phyloP scores from a whole-genome alignment of 2,888 invertebrate genomes.

The Monoplex corrugatus region DNA sequence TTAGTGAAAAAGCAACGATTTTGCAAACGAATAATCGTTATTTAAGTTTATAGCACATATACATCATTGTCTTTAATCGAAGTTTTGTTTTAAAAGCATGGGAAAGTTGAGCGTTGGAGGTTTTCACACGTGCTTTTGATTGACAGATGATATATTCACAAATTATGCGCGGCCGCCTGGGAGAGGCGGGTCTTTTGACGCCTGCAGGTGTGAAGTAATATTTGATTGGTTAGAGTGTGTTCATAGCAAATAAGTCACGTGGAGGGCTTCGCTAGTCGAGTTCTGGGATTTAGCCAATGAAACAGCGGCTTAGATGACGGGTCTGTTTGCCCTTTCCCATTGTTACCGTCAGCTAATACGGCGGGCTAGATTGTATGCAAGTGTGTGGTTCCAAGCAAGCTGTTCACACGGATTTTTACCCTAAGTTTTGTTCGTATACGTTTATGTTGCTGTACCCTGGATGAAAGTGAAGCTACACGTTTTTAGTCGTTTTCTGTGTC shows the following conservation, averaged over 20 bases:
- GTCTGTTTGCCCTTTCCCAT: constrained; percentile 76
- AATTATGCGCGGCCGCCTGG: constrained; percentile 46
- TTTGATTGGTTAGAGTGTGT: constrained; percentile 60
- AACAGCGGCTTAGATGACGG: constrained; percentile 75
- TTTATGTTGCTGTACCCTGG: constrained; percentile 21
- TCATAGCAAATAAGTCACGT: constrained; percentile 76
- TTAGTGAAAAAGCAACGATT: no score
- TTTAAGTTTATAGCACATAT: no score
- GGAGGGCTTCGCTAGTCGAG: constrained; percentile 60
- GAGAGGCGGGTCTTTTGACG: constrained; percentile 47
- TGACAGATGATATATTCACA: constrained; percentile 53
- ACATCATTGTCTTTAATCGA: no score
- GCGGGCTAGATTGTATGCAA: constrained; percentile 74
- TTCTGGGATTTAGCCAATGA: constrained; percentile 78
- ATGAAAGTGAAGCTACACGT: constrained; percentile 41
- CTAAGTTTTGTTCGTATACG: background rate
- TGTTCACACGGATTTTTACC: constrained; percentile 36
- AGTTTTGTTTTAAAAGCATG: no score
- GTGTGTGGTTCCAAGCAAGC: constrained; percentile 69
- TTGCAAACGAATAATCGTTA: no score
- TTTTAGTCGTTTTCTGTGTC: background rate
- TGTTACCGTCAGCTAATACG: constrained; percentile 74
- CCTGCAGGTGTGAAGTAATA: background rate
- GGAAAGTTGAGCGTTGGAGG: no score
- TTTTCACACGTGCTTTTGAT: constrained; percentile 37